Evolutionary conservation across 2,113 vertebrate species (phyloP).

Genomic region (Ancistrus triradiatus): DNA sequence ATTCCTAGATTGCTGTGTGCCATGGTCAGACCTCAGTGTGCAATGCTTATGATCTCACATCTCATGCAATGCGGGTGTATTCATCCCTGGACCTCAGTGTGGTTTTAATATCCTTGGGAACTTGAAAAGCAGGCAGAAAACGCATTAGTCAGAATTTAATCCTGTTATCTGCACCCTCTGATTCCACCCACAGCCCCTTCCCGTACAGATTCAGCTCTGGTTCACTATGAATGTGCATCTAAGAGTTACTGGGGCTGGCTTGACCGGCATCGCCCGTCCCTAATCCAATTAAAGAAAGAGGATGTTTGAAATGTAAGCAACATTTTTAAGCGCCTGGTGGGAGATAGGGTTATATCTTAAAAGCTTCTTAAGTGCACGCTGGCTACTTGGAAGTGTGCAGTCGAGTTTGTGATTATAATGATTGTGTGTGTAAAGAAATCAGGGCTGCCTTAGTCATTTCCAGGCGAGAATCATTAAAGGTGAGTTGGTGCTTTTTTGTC

Average conservation of each 20-base stretch:
- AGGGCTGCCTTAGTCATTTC: constrained; percentile 40
- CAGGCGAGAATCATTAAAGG: constrained; percentile 41
- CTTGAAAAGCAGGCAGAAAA: not conserved
- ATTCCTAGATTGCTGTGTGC: not conserved
- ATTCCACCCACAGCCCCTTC: not conserved
- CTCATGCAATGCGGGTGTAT: not conserved
- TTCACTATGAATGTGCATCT: not conserved
- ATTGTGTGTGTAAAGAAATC: constrained; percentile 22
- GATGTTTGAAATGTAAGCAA: constrained; percentile 18
- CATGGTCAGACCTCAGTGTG: not conserved
- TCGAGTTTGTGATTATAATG: not conserved
- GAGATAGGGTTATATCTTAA: constrained; percentile 8
- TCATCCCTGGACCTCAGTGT: too few relatives aligned
- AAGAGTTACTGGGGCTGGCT: not conserved
- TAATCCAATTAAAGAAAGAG: constrained; percentile 24
- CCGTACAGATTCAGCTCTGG: too few relatives aligned
- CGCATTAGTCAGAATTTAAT: not conserved
- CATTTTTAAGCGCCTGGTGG: not conserved
- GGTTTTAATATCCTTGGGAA: not conserved
- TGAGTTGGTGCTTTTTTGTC: constrained; percentile 43
- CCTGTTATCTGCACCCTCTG: constrained; percentile 5
- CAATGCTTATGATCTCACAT: not conserved
- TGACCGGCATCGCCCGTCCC: constrained; percentile 3
- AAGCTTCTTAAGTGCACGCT: constrained; percentile 24
- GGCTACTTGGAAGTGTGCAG: constrained; percentile 5